Evolutionary conservation across 2,888 invertebrate species (phyloP).

Genomic region (Exephanes ischioxanthus): DNA sequence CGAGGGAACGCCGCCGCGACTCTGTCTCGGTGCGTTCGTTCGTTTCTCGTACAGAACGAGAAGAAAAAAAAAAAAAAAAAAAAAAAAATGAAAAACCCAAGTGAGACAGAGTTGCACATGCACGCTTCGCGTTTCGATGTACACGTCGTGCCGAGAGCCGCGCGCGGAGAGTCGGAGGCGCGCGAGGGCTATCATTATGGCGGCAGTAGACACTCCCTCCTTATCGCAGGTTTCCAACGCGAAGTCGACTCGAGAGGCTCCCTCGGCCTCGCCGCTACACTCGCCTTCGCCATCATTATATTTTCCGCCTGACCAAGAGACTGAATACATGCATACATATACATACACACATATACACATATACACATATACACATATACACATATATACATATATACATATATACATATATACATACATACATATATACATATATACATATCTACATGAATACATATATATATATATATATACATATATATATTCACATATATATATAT

Average conservation of each 20-base stretch:
- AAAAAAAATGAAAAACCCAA: slow-evolving; percentile 6
- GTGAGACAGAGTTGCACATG: slow-evolving; percentile 60
- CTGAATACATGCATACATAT: slow-evolving; percentile 12
- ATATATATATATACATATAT: no score
- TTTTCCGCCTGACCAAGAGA: slow-evolving; percentile 77
- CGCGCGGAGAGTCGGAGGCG: slow-evolving; percentile 76
- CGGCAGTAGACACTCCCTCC: slow-evolving; percentile 85
- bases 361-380: background rate
- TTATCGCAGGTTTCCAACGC: slow-evolving; percentile 84
- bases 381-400: no score
- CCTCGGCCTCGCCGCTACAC: slow-evolving; percentile 54
- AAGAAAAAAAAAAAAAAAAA: slow-evolving; percentile 33
- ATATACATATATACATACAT: no score
- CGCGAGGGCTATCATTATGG: slow-evolving; percentile 83
- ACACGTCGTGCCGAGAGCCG: slow-evolving; percentile 67
- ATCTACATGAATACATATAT: no score
- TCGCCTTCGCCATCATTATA: slow-evolving; percentile 82
- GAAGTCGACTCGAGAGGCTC: slow-evolving; percentile 70
- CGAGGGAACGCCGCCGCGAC: slow-evolving; percentile 30
- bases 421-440: no score
- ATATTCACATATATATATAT: no score
- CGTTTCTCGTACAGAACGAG: slow-evolving; percentile 51
- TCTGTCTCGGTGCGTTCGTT: slow-evolving; percentile 41
- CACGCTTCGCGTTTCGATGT: slow-evolving; percentile 63
- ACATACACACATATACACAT: background rate